These are phyloP conservation scores for Cephalotes varians DNA, from an alignment of 2,888 invertebrate genomes.

Conservation along the genomic window DNA sequence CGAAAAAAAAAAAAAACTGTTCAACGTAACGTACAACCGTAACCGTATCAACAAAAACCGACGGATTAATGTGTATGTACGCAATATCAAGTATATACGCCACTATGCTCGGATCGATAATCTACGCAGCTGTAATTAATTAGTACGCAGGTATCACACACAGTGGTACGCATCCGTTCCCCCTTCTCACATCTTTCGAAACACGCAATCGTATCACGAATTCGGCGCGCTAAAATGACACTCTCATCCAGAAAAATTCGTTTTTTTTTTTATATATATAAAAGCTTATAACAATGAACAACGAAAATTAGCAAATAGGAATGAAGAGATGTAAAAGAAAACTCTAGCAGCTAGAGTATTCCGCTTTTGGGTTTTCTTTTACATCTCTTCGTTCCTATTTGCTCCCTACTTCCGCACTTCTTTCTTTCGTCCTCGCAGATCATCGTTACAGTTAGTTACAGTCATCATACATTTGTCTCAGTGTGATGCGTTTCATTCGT, in stretches of 20 bases:
- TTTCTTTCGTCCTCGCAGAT: neutral
- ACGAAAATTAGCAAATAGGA: too few species aligned
- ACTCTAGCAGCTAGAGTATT: conserved; percentile 42
- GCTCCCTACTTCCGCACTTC: neutral
- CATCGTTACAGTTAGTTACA: conserved; percentile 12
- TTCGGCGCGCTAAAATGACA: conserved; percentile 51
- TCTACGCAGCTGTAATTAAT: conserved; percentile 50
- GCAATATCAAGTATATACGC: conserved; percentile 19
- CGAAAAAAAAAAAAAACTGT: neutral
- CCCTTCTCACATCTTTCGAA: neutral
- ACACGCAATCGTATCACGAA: conserved; percentile 44
- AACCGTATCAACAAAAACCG: conserved; percentile 41
- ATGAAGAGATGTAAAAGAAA: too few species aligned
- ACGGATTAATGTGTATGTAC: conserved; percentile 21
- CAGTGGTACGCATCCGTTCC: conserved; percentile 2
- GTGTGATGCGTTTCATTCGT: conserved; percentile 5
- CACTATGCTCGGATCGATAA: conserved; percentile 34
- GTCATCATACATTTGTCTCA: neutral
- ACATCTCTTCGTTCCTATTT: conserved; percentile 1
- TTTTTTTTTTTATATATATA: conserved; percentile 33
- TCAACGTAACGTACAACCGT: conserved; percentile 36
- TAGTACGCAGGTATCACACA: conserved; percentile 41
- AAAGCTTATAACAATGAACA: conserved; percentile 52
- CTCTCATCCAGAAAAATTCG: conserved; percentile 49
- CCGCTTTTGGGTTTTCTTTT: conserved; percentile 11